These are phyloP conservation scores for Periphyllus acericola DNA, from an alignment of 2,888 invertebrate genomes.

Conservation along the genomic window DNA sequence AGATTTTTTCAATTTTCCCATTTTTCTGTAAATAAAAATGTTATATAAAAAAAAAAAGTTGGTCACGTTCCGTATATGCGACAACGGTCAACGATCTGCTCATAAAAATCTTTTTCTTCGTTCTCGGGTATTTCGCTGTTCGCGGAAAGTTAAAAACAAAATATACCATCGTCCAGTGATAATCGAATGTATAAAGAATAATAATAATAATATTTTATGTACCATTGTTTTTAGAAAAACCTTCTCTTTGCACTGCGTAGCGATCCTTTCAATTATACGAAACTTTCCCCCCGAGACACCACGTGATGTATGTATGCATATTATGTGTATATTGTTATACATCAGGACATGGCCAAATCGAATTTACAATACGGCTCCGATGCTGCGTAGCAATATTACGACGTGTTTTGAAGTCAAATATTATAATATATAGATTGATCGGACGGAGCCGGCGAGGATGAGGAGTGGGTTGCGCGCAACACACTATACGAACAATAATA, in stretches of 20 bases:
- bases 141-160: neutral
- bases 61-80: neutral
- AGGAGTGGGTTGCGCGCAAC: neutral
- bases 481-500: neutral
- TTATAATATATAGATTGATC: neutral
- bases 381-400: neutral
- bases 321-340: no score
- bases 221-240: neutral
- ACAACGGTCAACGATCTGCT: neutral
- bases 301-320: no score
- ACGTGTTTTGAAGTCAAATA: neutral
- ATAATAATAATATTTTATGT: neutral
- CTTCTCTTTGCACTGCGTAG: neutral
- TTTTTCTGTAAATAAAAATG: neutral
- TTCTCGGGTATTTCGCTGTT: neutral
- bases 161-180: neutral
- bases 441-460: neutral
- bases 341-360: neutral
- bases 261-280: slow-evolving; percentile 23
- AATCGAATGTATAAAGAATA: neutral
- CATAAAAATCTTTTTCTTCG: neutral
- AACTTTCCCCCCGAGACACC: slow-evolving; percentile 2
- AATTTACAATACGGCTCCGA: slow-evolving; percentile 1
- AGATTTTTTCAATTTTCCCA: neutral
- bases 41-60: neutral